A percentile compares a stretch with the other conserved stretches of the same genome.
Evolutionary conservation across 2,113 vertebrate genomes (phyloP).

Genomic region (Pleuronectes platessa): DNA sequence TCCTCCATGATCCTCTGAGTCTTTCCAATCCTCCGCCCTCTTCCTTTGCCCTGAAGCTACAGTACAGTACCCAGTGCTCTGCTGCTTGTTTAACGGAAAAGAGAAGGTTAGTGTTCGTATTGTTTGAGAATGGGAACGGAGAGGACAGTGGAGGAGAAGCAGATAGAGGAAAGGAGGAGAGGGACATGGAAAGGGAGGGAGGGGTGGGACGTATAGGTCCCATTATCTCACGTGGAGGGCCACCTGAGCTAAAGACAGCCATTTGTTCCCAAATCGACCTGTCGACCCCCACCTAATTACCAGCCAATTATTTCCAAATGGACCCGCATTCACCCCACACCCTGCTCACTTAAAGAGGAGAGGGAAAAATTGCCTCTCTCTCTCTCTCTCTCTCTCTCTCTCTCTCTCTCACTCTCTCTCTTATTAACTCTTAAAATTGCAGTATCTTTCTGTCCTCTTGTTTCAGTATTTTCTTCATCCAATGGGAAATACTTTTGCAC

Average conservation of each 20-base stretch:
- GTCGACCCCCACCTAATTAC: conserved; percentile 90
- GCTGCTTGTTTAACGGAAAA: too few relatives aligned
- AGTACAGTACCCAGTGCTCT: too few relatives aligned
- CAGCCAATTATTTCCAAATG: conserved; percentile 90
- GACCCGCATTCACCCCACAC: conserved; percentile 74
- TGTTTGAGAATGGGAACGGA: too few relatives aligned
- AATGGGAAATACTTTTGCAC: conserved; percentile 1
- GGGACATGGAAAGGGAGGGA: conserved; percentile 66
- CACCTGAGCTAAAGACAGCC: conserved; percentile 89
- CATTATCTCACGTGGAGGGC: conserved; percentile 81
- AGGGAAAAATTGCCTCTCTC: conserved; percentile 73
- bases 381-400: conserved; percentile 16
- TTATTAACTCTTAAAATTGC: neutral
- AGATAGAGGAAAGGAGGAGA: conserved; percentile 58
- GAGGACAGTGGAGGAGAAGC: conserved; percentile 51
- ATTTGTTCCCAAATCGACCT: conserved; percentile 90
- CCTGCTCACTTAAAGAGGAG: conserved; percentile 71
- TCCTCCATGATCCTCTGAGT: too few relatives aligned
- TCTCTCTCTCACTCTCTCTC: conserved; percentile 9
- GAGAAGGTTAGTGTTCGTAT: too few relatives aligned
- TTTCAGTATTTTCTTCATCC: conserved; percentile 29
- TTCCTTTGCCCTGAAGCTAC: too few relatives aligned
- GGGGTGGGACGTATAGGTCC: conserved; percentile 64
- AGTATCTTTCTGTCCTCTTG: neutral
- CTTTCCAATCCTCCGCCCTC: too few relatives aligned